These are phyloP conservation scores for Callyntrura sp. DNA, from an alignment of 2,888 invertebrate genomes.

Conservation along the genomic window DNA sequence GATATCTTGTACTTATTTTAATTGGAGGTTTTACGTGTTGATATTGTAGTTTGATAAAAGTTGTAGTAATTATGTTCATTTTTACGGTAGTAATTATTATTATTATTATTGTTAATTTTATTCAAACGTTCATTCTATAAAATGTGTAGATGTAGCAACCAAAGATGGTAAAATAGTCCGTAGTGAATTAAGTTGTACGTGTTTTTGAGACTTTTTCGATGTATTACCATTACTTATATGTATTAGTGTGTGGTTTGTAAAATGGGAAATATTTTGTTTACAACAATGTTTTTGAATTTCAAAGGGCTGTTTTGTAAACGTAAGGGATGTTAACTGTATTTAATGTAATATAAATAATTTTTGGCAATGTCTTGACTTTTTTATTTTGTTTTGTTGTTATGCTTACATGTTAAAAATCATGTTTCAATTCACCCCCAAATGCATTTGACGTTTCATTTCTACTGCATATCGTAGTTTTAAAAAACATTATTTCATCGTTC, in stretches of 20 bases:
- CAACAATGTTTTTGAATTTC: background rate
- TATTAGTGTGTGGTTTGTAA: background rate
- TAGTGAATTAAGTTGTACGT: background rate
- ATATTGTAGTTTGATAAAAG: too few species aligned
- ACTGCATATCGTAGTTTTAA: too few species aligned
- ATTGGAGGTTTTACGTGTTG: too few species aligned
- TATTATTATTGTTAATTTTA: background rate
- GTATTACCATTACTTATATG: background rate
- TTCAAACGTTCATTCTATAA: background rate
- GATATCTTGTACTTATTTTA: too few species aligned
- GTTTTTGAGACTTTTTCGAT: background rate
- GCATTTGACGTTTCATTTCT: background rate
- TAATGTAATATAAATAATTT: background rate
- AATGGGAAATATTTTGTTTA: conserved; percentile 35
- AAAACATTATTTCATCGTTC: too few species aligned
- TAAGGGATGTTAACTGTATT: too few species aligned
- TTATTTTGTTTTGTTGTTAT: background rate
- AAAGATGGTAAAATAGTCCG: too few species aligned
- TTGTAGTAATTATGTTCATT: background rate
- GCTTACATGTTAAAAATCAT: background rate
- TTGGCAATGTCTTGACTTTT: background rate
- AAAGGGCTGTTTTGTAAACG: conserved; percentile 32
- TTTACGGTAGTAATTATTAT: background rate
- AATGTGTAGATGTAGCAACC: too few species aligned
- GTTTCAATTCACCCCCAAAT: background rate